Conservation (phyloP, 2,113 vertebrate species). For the Sinocyclocheilus anshuiensis region DNA sequence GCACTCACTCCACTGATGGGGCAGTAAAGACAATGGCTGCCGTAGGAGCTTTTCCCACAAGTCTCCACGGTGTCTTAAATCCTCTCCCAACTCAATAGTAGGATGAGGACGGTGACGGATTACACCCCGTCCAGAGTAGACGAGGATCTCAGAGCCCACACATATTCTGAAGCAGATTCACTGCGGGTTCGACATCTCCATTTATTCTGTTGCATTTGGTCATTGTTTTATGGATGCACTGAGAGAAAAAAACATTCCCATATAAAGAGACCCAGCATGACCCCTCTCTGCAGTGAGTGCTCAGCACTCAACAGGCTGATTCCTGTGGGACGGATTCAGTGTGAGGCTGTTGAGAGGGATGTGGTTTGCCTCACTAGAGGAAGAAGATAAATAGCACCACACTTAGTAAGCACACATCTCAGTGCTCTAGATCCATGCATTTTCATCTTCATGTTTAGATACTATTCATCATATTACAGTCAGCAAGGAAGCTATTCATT, state of each 20-base stretch:
- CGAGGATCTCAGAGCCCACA: conserved; percentile 22
- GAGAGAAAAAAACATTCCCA: conserved; percentile 17
- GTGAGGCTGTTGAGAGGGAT: neutral
- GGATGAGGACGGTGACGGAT: conserved; percentile 40
- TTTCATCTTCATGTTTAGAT: neutral
- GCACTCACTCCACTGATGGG: conserved; percentile 8
- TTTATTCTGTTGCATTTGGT: conserved; percentile 36
- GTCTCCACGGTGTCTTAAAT: conserved; percentile 27
- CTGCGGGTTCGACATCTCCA: conserved; percentile 25
- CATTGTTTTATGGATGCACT: neutral
- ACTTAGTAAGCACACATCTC: neutral
- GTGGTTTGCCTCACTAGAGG: neutral
- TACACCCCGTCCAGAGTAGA: conserved; percentile 14
- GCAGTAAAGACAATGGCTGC: conserved; percentile 27
- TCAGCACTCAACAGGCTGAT: neutral
- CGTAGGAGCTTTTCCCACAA: conserved; percentile 11
- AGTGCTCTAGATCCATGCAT: neutral
- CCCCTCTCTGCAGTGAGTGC: neutral
- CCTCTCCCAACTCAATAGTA: conserved; percentile 31
- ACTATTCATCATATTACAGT: neutral
- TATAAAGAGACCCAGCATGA: neutral
- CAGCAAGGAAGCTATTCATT: neutral
- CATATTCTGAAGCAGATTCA: neutral
- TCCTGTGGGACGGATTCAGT: conserved; percentile 1
- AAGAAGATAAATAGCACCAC: neutral